phyloP scores from a whole-genome alignment of 2,113 vertebrate genomes.

The Nothoprocta perdicaria region DNA sequence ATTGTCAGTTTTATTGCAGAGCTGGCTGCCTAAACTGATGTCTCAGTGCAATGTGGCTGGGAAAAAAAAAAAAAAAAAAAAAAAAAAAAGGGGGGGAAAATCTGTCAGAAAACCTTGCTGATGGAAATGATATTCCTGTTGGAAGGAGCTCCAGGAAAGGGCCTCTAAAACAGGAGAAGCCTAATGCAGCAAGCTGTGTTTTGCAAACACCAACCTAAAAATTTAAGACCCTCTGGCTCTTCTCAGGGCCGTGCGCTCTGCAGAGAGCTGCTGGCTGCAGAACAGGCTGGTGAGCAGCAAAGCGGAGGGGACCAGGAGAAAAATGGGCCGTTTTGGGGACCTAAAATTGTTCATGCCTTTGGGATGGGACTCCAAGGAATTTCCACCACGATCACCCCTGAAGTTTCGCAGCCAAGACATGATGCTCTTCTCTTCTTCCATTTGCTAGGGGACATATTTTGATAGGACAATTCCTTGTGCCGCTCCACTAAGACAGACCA shows the following conservation, averaged over 20 bases:
- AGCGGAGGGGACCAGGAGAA: neutral
- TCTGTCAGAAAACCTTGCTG: conserved; percentile 63
- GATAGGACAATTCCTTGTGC: neutral
- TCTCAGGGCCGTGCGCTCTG: neutral
- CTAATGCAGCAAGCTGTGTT: conserved; percentile 65
- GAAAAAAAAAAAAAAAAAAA: conserved; percentile 58
- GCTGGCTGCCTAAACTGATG: conserved; percentile 70
- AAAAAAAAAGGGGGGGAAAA: conserved; percentile 59
- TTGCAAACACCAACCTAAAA: conserved; percentile 64
- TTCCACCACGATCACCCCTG: neutral
- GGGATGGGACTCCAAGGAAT: neutral
- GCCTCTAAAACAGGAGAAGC: conserved; percentile 60
- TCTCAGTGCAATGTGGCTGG: conserved; percentile 65
- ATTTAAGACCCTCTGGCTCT: conserved; percentile 53
- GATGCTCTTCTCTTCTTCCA: neutral
- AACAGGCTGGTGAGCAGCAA: neutral
- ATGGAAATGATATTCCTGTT: conserved; percentile 73
- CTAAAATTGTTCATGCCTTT: neutral
- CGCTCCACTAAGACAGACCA: neutral
- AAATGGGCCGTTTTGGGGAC: neutral
- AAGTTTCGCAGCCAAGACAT: neutral
- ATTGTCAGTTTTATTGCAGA: conserved; percentile 71
- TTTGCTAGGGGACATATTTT: neutral
- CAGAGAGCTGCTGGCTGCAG: conserved; percentile 3
- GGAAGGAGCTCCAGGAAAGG: conserved; percentile 64